Evolutionary conservation across 2,797 vertebrate genomes (phyloP).

Genomic region (Rhinichthys osculus): DNA sequence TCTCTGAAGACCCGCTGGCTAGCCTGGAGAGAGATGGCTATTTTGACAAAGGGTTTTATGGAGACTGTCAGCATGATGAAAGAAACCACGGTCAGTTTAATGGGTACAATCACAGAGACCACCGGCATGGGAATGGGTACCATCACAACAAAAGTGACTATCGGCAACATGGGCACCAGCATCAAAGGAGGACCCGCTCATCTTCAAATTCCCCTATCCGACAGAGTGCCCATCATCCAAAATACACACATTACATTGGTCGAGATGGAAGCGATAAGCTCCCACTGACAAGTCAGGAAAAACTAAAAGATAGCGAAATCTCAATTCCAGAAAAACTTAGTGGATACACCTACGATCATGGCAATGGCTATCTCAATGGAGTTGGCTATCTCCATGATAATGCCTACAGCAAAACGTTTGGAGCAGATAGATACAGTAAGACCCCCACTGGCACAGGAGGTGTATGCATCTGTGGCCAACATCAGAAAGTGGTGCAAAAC

Average conservation of each 20-base stretch:
- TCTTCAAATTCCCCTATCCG: slow-evolving; percentile 39
- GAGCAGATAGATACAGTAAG: slow-evolving; percentile 50
- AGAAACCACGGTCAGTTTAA: slow-evolving; percentile 52
- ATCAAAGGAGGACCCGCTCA: slow-evolving; percentile 15
- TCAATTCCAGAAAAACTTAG: slow-evolving; percentile 67
- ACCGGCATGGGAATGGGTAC: slow-evolving; percentile 63
- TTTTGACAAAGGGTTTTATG: slow-evolving; percentile 53
- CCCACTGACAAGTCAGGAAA: slow-evolving; percentile 46
- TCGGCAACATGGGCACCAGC: not conserved
- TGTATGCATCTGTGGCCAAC: slow-evolving; percentile 67
- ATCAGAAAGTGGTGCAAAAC: slow-evolving; percentile 84
- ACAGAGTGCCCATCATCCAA: slow-evolving; percentile 46
- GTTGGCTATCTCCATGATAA: slow-evolving; percentile 62
- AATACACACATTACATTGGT: slow-evolving; percentile 54
- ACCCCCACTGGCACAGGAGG: slow-evolving; percentile 58
- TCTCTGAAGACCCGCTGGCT: slow-evolving; percentile 73
- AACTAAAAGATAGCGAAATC: slow-evolving; percentile 58
- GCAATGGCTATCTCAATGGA: slow-evolving; percentile 50
- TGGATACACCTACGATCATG: slow-evolving; percentile 56
- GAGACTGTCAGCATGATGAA: slow-evolving; percentile 41
- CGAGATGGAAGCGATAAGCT: slow-evolving; percentile 55
- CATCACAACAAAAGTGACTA: slow-evolving; percentile 44
- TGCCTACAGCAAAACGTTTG: slow-evolving; percentile 68
- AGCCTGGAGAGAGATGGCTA: slow-evolving; percentile 59
- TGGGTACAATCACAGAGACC: slow-evolving; percentile 54